These are phyloP conservation scores for Climacteris rufus DNA, from an alignment of 2,113 vertebrate genomes.

Conservation along the genomic window DNA sequence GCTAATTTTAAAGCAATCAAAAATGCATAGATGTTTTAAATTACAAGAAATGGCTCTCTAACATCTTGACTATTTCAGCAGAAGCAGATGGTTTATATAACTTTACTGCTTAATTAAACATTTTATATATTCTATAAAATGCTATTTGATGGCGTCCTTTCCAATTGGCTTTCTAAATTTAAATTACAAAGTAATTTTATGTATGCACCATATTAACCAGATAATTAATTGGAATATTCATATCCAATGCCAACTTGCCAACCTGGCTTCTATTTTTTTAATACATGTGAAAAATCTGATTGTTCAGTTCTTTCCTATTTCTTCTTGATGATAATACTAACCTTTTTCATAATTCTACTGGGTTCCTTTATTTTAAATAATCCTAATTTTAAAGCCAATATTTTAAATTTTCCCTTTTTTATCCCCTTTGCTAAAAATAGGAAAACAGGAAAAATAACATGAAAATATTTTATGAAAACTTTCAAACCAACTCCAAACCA, in stretches of 20 bases:
- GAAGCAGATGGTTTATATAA: constrained; percentile 40
- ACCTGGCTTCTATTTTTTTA: background rate
- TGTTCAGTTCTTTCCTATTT: background rate
- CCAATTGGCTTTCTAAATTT: background rate
- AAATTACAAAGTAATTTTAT: background rate
- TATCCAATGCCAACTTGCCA: background rate
- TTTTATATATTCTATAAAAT: constrained; percentile 4
- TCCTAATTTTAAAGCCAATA: background rate
- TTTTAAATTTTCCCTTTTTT: background rate
- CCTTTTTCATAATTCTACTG: background rate
- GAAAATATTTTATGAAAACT: background rate
- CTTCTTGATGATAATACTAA: background rate
- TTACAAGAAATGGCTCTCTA: background rate
- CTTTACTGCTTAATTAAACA: constrained; percentile 47
- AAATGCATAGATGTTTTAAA: constrained; percentile 24
- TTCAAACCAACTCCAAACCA: background rate
- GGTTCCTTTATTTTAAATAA: background rate
- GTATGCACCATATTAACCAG: background rate
- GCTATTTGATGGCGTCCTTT: background rate
- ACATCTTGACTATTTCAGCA: constrained; percentile 38
- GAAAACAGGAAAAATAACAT: background rate
- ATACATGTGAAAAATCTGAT: background rate
- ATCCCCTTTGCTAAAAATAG: background rate
- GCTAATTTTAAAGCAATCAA: constrained; percentile 34
- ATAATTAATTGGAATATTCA: background rate